Conservation (phyloP, 2,797 vertebrate genomes). For the Sylvilagus floridanus region DNA sequence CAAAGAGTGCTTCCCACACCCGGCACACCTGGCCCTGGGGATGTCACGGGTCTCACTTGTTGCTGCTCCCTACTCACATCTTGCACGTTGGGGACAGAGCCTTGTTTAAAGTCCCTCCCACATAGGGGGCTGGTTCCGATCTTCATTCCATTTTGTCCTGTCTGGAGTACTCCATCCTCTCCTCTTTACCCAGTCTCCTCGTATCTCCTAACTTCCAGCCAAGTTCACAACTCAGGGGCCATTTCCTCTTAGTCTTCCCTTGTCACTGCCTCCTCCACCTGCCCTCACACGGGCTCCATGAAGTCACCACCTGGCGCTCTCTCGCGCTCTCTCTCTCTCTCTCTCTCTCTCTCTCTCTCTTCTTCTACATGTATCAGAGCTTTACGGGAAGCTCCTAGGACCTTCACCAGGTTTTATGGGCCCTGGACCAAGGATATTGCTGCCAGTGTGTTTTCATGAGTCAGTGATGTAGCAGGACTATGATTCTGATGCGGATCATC, state of each 20-base stretch:
- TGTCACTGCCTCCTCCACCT: not conserved
- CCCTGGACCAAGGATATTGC: not conserved
- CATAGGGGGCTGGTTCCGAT: no score
- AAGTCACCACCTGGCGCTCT: not conserved
- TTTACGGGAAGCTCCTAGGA: not conserved
- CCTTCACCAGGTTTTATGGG: not conserved
- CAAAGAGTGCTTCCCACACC: not conserved
- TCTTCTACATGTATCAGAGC: not conserved
- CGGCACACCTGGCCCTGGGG: not conserved
- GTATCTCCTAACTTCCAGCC: not conserved
- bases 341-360: not conserved
- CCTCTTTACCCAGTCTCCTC: not conserved
- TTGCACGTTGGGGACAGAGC: no score
- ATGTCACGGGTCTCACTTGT: not conserved
- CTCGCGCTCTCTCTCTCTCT: no score
- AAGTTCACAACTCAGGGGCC: not conserved
- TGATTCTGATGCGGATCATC: not conserved
- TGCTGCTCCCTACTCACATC: fast-evolving
- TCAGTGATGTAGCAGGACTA: not conserved
- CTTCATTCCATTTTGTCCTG: not conserved
- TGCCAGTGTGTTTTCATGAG: not conserved
- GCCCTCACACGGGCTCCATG: not conserved
- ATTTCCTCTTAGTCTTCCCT: not conserved
- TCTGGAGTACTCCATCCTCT: not conserved
- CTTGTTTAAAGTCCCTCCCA: not conserved